Percentiles rank a stretch among this genome's conserved stretches.
Conservation (phyloP, 2,888 invertebrate genomes). For the Laothoe populi region DNA sequence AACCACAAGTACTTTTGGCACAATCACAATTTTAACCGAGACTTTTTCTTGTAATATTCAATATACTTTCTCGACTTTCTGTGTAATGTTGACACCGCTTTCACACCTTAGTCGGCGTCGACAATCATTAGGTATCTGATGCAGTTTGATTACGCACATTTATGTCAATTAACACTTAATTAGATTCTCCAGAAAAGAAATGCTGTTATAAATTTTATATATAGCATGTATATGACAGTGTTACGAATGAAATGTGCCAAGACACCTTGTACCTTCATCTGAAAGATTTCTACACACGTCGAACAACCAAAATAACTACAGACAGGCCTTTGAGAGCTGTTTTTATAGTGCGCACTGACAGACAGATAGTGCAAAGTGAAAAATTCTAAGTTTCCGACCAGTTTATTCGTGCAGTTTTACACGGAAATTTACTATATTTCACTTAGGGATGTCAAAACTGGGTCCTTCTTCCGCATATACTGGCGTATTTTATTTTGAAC, state of each 20-base stretch:
- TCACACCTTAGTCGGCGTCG: background rate
- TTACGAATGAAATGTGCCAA: slow-evolving; percentile 9
- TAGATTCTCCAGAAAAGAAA: slow-evolving; percentile 35
- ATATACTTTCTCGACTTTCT: background rate
- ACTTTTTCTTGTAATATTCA: background rate
- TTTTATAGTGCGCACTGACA: slow-evolving; percentile 20
- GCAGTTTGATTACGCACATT: slow-evolving; percentile 33
- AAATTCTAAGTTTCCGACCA: slow-evolving; percentile 14
- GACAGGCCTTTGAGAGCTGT: slow-evolving; percentile 19
- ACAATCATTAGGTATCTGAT: background rate
- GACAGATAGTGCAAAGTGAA: slow-evolving; percentile 23
- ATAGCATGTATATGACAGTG: background rate
- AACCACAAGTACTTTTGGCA: background rate
- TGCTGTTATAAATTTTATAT: background rate
- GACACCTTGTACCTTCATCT: slow-evolving; percentile 4
- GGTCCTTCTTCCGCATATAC: background rate
- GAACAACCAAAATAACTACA: background rate
- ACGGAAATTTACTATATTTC: background rate
- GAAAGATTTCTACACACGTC: slow-evolving; percentile 18
- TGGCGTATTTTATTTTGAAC: background rate
- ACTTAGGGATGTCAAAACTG: background rate
- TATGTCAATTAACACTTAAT: slow-evolving; percentile 48
- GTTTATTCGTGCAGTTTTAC: slow-evolving; percentile 17
- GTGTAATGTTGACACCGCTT: background rate
- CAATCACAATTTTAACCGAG: background rate